Conservation (phyloP, 2,888 invertebrate species). For the Plemyria rubiginata region DNA sequence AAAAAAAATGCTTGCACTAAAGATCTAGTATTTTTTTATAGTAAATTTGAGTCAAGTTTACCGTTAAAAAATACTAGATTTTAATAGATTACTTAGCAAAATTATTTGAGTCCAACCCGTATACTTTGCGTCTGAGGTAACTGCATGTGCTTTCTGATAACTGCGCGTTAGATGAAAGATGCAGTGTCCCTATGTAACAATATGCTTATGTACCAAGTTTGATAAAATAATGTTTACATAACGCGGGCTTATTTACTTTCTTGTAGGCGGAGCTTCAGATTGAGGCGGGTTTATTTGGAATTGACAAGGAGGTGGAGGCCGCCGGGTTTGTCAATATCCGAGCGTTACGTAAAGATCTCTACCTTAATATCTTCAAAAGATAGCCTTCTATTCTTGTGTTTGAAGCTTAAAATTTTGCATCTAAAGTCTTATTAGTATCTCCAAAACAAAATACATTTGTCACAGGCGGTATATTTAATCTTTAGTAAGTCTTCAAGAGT, state of each 20-base stretch:
- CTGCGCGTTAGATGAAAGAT: slow-evolving; percentile 8
- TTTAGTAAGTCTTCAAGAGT: too few relatives aligned
- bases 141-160: slow-evolving; percentile 8
- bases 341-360: slow-evolving; percentile 42
- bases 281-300: slow-evolving; percentile 82
- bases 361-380: slow-evolving; percentile 14
- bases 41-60: too few relatives aligned
- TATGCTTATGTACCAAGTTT: slow-evolving; percentile 58
- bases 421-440: not conserved
- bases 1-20: not conserved
- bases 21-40: not conserved
- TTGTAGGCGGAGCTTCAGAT: slow-evolving; percentile 79
- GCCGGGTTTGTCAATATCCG: slow-evolving; percentile 70
- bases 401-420: not conserved
- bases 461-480: not conserved
- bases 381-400: not conserved
- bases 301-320: slow-evolving; percentile 80
- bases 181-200: slow-evolving; percentile 37
- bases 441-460: not conserved
- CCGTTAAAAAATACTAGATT: too few relatives aligned
- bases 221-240: slow-evolving; percentile 74
- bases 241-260: slow-evolving; percentile 74
- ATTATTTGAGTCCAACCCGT: not conserved
- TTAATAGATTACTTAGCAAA: too few relatives aligned
- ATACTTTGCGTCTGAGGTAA: not conserved